Conservation (phyloP, 2,888 invertebrate genomes). For the Oasisia sp. region DNA sequence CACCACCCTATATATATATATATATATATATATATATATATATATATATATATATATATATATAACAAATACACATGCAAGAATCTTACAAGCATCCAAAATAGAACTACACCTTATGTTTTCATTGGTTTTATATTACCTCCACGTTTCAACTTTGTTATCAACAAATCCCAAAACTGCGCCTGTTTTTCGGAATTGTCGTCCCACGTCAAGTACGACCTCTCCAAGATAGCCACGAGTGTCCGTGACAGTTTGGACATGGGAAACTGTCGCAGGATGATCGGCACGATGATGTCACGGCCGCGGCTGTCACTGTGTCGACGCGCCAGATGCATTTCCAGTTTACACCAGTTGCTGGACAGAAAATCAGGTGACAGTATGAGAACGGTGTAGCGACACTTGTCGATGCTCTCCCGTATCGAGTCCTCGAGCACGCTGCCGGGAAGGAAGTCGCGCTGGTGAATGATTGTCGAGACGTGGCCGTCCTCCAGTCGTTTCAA, state of each 20-base stretch:
- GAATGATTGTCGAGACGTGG: neutral
- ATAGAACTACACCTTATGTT: neutral
- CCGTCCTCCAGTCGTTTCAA: neutral
- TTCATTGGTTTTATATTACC: neutral
- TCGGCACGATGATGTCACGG: neutral
- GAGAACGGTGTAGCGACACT: slow-evolving; percentile 7
- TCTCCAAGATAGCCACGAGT: neutral
- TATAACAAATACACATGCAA: too few species aligned
- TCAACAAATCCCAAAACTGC: neutral
- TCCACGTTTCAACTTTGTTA: neutral
- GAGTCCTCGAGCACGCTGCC: neutral
- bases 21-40: too few species aligned
- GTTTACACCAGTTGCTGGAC: slow-evolving; percentile 17
- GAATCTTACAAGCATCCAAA: neutral
- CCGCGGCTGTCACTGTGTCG: neutral
- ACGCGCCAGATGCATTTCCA: neutral
- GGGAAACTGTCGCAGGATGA: neutral
- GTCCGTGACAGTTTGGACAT: neutral
- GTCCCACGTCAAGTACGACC: neutral
- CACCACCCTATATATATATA: too few species aligned
- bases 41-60: too few species aligned
- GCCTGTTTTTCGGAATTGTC: neutral
- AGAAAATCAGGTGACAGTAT: neutral
- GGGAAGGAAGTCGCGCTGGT: slow-evolving; percentile 20
- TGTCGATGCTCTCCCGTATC: neutral